Base-by-base conservation (phyloP, 1,140 invertebrate species). In the Cotesia chilonis region DNA sequence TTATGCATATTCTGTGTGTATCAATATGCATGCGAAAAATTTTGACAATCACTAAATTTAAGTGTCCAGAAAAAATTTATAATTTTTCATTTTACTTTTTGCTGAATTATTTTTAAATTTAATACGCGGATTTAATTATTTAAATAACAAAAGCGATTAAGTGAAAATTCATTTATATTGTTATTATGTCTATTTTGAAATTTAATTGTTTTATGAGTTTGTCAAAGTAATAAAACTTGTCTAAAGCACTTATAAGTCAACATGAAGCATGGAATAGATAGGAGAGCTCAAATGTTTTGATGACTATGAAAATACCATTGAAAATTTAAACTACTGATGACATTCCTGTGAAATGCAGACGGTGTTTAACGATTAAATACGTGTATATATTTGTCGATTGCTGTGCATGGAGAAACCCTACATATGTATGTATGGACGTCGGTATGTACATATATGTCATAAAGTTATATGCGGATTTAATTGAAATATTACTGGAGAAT, bases 21-120 rank as follows among this genome's bases (percentile, higher is more conserved):
- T 72, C 65, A 47, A 67, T 65, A 59, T 67, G 38, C 70, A 67
- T 60, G 63, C 12, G 20, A 9, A 54, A 66, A 68, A 68, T 38
- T 54, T 51, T 51, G 41, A 68, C 51, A 41, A 36, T 9, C 10
- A 54, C 28, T 6, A 12, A 63, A 37, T 63, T 63, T 37, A 41
- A 37, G 1, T 4, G 20, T 28, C 5, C 6, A 28, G 1, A 36
- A 41, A 63, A 41, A 63, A 28, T 28, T 36, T 28, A 35, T 14
- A 12, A n/a, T 36, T 41, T 37, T n/a, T 37, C 6, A 12, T 36
- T 14, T 66, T 1, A 66, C 51, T 47, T 14, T 66, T 9, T n/a
- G 0, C 1, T 14, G 4, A 52, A 20, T 37, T 38, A 5, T 10
- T 65, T 35, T 10, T 36, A 37, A 38, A n/a, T n/a, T 10, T 10